phyloP scores from a whole-genome alignment of 2,113 vertebrate species.

The Phaetusa simplex region DNA sequence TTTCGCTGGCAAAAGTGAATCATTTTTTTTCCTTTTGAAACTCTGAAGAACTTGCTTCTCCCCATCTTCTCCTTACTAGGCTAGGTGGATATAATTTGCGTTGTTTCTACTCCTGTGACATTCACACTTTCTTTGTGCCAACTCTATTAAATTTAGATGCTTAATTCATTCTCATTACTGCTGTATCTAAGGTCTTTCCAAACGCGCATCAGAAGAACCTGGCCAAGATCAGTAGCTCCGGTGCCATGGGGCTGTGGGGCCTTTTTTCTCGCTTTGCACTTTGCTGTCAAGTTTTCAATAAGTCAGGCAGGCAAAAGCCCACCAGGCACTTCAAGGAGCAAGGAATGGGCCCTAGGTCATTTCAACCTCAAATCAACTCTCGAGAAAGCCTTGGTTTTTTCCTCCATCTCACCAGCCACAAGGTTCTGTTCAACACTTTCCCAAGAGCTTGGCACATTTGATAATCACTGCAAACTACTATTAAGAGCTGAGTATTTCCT shows the following conservation, averaged over 20 bases:
- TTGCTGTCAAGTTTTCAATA: neutral
- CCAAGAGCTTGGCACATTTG: neutral
- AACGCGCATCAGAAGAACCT: neutral
- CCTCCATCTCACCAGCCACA: neutral
- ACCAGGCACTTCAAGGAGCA: neutral
- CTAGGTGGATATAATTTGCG: neutral
- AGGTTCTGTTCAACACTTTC: neutral
- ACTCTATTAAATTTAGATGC: neutral
- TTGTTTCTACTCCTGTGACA: neutral
- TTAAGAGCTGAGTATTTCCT: neutral
- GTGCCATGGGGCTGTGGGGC: neutral
- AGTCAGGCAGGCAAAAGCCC: neutral
- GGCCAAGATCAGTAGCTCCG: neutral
- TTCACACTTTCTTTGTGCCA: neutral
- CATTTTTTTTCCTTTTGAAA: neutral
- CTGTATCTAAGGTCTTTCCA: neutral
- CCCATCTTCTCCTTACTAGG: neutral
- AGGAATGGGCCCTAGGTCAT: neutral
- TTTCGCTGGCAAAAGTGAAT: neutral
- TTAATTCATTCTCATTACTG: neutral
- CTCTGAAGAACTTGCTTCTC: neutral
- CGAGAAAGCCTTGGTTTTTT: neutral
- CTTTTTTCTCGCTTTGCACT: neutral
- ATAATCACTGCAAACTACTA: neutral
- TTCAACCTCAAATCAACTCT: neutral